Conservation (phyloP, 2,113 vertebrate species). For the Chroicocephalus ridibundus region DNA sequence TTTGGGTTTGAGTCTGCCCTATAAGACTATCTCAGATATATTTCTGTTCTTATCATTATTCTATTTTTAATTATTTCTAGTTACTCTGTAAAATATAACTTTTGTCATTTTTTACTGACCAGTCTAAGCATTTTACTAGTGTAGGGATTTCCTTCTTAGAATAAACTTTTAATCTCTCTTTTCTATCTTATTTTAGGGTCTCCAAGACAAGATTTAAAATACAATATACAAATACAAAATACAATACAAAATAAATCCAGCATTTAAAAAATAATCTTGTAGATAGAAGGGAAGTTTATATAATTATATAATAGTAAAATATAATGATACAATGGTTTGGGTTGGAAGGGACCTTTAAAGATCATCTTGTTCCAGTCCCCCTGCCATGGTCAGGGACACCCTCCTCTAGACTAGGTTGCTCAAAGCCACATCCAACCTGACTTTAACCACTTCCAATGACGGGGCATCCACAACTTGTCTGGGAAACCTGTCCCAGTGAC, state of each 20-base stretch:
- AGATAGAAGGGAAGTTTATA: neutral
- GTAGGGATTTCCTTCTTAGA: neutral
- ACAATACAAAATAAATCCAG: neutral
- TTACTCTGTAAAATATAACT: neutral
- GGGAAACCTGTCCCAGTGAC: neutral
- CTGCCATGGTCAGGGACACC: accelerated
- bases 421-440: neutral
- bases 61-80: neutral
- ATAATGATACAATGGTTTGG: neutral
- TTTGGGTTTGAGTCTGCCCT: neutral
- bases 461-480: neutral
- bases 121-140: neutral
- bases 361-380: accelerated
- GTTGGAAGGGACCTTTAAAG: neutral
- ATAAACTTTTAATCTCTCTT: neutral
- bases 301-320: neutral
- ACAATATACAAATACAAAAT: neutral
- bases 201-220: neutral
- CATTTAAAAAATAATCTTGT: neutral
- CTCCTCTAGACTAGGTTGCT: neutral
- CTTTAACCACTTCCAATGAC: neutral
- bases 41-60: neutral
- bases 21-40: neutral
- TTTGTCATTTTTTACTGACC: neutral
- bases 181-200: neutral